phyloP scores from a whole-genome alignment of 2,113 vertebrate genomes.

The Notiomystis cincta region DNA sequence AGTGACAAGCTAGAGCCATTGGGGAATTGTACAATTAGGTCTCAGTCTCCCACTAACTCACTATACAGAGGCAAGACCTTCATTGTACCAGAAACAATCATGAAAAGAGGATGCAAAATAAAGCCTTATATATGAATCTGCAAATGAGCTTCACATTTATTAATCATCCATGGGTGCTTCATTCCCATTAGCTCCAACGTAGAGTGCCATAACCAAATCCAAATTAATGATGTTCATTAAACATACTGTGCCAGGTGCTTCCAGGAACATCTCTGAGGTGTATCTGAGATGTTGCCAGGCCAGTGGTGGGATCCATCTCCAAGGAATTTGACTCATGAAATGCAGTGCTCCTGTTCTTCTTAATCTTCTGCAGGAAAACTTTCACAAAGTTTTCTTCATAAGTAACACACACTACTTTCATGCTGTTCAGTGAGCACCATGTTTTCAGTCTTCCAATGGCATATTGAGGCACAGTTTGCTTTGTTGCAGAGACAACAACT shows the following conservation, averaged over 20 bases:
- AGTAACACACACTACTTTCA: neutral
- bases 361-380: neutral
- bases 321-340: neutral
- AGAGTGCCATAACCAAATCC: neutral
- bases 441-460: neutral
- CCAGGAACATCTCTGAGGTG: neutral
- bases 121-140: neutral
- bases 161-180: neutral
- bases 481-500: slow-evolving; percentile 22
- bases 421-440: neutral
- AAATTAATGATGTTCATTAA: neutral
- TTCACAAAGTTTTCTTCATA: neutral
- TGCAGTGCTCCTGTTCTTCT: neutral
- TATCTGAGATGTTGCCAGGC: neutral
- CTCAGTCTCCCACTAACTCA: neutral
- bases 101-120: neutral
- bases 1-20: neutral
- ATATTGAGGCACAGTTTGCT: slow-evolving; percentile 53
- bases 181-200: neutral
- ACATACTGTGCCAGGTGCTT: neutral
- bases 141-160: neutral
- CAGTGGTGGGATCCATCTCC: neutral
- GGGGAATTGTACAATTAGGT: neutral
- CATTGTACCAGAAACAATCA: neutral
- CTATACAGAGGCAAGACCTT: neutral